A percentile compares a stretch with the other conserved stretches of the same genome.
phyloP scores from a whole-genome alignment of 2,113 vertebrate genomes.

The Ammodytes dubius region DNA sequence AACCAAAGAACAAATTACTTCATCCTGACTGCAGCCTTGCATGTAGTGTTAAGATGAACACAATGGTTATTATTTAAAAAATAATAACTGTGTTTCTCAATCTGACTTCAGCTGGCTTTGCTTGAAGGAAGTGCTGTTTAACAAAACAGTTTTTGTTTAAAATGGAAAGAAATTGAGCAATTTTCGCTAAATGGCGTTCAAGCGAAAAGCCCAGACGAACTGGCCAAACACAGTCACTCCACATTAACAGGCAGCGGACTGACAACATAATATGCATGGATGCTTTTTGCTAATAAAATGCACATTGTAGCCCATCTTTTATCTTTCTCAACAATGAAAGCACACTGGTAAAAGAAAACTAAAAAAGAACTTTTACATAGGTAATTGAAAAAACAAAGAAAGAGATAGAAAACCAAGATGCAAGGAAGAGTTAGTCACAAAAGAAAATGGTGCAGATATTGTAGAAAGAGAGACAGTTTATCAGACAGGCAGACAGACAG shows the following conservation, averaged over 20 bases:
- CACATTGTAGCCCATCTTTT: neutral
- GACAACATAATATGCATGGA: constrained; percentile 29
- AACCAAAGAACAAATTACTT: constrained; percentile 42
- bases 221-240: constrained; percentile 42
- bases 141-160: constrained; percentile 47
- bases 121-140: constrained; percentile 41
- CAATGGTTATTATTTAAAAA: constrained; percentile 26
- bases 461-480: neutral
- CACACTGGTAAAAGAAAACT: neutral
- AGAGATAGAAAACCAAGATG: neutral
- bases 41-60: constrained; percentile 32
- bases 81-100: constrained; percentile 34
- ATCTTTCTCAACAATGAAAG: constrained; percentile 8
- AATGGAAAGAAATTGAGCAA: constrained; percentile 48
- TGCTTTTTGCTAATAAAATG: neutral
- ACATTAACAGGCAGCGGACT: constrained; percentile 38
- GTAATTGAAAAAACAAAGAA: neutral
- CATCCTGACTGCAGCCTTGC: constrained; percentile 35
- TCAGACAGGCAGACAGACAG: constrained; percentile 42
- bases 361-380: neutral
- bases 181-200: constrained; percentile 34
- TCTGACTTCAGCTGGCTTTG: constrained; percentile 39
- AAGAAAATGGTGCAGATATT: neutral
- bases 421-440: neutral
- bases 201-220: constrained; percentile 29